Conservation (phyloP, 2,888 invertebrate genomes). For the Limenitis camilla region DNA sequence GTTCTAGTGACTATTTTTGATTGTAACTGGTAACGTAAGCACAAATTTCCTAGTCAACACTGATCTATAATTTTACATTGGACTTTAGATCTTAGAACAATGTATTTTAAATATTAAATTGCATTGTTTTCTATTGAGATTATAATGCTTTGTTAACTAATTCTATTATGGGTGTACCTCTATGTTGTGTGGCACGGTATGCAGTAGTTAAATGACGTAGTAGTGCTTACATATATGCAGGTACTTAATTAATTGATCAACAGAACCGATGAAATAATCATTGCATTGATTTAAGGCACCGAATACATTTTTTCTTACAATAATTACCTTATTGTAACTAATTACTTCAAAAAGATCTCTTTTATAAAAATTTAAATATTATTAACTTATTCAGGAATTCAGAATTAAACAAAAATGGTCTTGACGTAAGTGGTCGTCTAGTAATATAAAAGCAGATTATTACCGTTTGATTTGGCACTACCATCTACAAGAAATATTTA, state of each 20-base stretch:
- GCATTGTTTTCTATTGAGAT: constrained; percentile 9
- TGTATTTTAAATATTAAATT: constrained; percentile 27
- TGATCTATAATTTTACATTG: constrained; percentile 25
- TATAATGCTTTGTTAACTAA: constrained; percentile 36
- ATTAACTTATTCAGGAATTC: too few species aligned
- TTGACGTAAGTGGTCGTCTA: too few species aligned
- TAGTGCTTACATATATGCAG: constrained; percentile 43
- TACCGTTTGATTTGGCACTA: too few species aligned
- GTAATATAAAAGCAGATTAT: too few species aligned
- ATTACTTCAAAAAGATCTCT: too few species aligned
- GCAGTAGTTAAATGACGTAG: constrained; percentile 54
- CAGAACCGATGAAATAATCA: constrained; percentile 46
- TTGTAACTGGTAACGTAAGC: constrained; percentile 27
- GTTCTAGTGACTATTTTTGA: constrained; percentile 38
- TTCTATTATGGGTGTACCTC: constrained; percentile 70
- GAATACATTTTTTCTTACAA: too few species aligned
- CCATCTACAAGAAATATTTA: too few species aligned
- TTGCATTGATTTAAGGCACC: constrained; percentile 31
- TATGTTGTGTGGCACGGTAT: constrained; percentile 43
- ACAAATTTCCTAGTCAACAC: constrained; percentile 40
- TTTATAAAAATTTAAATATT: too few species aligned
- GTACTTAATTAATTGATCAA: constrained; percentile 47
- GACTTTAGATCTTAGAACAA: constrained; percentile 23
- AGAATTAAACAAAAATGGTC: too few species aligned
- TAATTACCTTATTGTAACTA: too few species aligned